Percentiles rank a stretch among this genome's conserved stretches.
These are phyloP conservation scores for Heliconius hewitsoni DNA, from an alignment of 1,140 invertebrate genomes.

Conservation along the genomic window DNA sequence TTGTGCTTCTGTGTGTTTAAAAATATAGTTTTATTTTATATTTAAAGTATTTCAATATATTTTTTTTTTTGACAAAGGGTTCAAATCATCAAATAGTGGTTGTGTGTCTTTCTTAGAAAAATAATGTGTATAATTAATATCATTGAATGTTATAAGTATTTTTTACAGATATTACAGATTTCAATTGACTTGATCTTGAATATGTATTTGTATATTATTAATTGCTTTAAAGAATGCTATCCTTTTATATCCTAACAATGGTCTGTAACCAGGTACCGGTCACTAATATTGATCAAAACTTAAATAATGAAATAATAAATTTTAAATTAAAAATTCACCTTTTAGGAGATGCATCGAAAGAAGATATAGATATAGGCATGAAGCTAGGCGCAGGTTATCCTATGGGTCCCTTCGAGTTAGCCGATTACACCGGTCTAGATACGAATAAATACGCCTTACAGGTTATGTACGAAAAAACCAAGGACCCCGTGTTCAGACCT, in stretches of 20 bases:
- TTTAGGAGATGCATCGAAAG: conserved; percentile 51
- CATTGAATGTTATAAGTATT: too few relatives aligned
- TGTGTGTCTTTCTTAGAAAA: not conserved
- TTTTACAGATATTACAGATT: not conserved
- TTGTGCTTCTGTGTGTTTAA: not conserved
- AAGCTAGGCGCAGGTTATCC: conserved; percentile 92
- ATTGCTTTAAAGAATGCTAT: not conserved
- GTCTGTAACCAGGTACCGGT: not conserved
- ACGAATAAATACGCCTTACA: conserved; percentile 84
- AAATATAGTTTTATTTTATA: too few relatives aligned
- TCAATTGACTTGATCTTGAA: not conserved
- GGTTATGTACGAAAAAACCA: conserved; percentile 89
- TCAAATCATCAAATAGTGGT: not conserved
- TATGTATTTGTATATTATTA: not conserved
- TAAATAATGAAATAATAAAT: not conserved
- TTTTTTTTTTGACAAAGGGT: not conserved
- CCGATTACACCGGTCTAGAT: conserved; percentile 91
- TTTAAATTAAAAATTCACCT: not conserved
- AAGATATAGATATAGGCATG: conserved; percentile 93
- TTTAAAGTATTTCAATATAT: too few relatives aligned
- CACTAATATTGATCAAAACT: not conserved
- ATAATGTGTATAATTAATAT: too few relatives aligned
- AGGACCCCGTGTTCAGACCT: conserved; percentile 87
- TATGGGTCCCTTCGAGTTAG: conserved; percentile 92
- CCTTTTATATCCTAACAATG: not conserved